Evolutionary conservation across 2,113 vertebrate species (phyloP).

Genomic region (Condylura cristata): DNA sequence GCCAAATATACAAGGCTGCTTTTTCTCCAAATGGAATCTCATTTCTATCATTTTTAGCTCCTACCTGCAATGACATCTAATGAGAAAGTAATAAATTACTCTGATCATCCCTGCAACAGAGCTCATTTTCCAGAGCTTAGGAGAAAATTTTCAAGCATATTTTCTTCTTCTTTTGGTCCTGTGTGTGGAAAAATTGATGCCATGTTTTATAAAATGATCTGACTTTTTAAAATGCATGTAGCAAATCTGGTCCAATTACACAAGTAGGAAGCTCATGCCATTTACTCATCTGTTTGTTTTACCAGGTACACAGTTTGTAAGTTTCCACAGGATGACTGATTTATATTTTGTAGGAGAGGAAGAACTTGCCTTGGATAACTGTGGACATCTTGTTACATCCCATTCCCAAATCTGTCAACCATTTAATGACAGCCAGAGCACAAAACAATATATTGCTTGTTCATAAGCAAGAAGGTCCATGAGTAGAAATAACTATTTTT

Average conservation of each 20-base stretch:
- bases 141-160: not conserved
- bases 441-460: conserved; percentile 80
- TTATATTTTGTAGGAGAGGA: conserved; percentile 70
- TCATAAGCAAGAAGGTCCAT: conserved; percentile 80
- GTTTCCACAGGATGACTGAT: conserved; percentile 40
- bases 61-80: conserved; percentile 54
- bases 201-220: conserved; percentile 57
- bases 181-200: not conserved
- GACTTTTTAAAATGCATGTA: conserved; percentile 49
- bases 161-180: not conserved
- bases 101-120: not conserved
- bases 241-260: conserved; percentile 51
- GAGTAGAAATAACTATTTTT: conserved; percentile 79
- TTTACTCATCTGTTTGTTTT: conserved; percentile 65
- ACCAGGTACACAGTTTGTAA: conserved; percentile 67
- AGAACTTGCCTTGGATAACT: conserved; percentile 78
- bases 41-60: conserved; percentile 63
- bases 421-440: conserved; percentile 82
- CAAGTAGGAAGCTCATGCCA: conserved; percentile 18
- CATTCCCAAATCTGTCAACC: conserved; percentile 88
- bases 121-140: not conserved
- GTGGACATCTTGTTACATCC: conserved; percentile 86
- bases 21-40: conserved; percentile 50
- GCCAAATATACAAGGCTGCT: conserved; percentile 44
- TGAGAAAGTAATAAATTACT: not conserved